Base-by-base conservation (phyloP, 1,140 invertebrate genomes). In the Andrena cerasifolii region DNA sequence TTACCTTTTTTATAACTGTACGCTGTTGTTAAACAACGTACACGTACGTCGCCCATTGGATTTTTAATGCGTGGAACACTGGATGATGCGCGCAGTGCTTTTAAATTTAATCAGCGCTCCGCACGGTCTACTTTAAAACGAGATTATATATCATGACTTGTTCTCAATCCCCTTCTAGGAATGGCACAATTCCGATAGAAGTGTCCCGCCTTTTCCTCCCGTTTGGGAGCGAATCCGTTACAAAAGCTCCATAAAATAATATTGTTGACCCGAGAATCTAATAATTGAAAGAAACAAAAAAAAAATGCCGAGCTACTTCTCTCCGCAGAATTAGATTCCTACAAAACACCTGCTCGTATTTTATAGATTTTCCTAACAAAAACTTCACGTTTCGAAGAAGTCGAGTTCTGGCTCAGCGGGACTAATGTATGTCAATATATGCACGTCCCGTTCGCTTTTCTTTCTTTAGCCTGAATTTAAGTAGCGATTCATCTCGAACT, bases 391-490 rank as follows among this genome's bases (percentile, higher is more conserved):
- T n/a, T n/a, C n/a, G n/a, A n/a, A n/a, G n/a, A n/a, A n/a, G n/a
- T n/a, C n/a, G 36, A 40, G 4, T 59, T 59, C 24, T 10, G 12
- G 2, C 3, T 24, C 10, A 18, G 5, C 7, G 18, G 14, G 21
- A 33, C 14, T 58, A 70, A 70, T 45, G 67, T 58, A 70, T 56
- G 53, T 43, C 67, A 70, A 70, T 71, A 24, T 59, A 71, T 71
- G 16, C 53, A 58, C 51, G 26, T n/a, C 49, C 24, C 33, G 26
- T 74, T n/a, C n/a, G n/a, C n/a, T n/a, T n/a, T 65, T 66, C 40
- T 65, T 31, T n/a, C 31, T 31, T 8, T 3, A 18, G 28, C 6
- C 28, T 16, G 18, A 47, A 47, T 21, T n/a, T 26, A 21, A 26
- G 16, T n/a, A 3, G n/a, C 28, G 40, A 61, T 71, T 61, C 59